These are phyloP conservation scores for Thereva nobilitata DNA, from an alignment of 2,888 invertebrate species.

Conservation along the genomic window DNA sequence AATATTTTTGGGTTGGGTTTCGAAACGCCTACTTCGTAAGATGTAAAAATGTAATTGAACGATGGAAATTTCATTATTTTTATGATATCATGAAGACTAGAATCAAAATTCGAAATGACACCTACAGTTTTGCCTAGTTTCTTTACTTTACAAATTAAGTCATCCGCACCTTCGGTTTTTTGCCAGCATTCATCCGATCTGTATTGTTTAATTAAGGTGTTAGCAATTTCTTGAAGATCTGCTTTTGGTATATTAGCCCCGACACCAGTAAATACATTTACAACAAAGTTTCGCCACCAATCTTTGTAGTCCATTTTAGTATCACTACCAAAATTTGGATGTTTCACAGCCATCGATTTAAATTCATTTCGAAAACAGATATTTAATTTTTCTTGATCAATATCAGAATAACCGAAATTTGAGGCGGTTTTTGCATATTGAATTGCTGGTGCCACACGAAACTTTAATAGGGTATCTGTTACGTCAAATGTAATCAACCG, in stretches of 20 bases:
- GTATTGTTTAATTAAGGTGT: conserved; percentile 68
- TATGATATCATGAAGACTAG: conserved; percentile 72
- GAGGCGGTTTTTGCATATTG: conserved; percentile 73
- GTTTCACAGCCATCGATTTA: conserved; percentile 63
- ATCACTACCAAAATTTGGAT: conserved; percentile 79
- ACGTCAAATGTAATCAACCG: conserved; percentile 82
- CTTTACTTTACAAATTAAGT: conserved; percentile 62
- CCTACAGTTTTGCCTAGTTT: conserved; percentile 62
- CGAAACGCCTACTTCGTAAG: conserved; percentile 69
- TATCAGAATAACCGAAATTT: conserved; percentile 62
- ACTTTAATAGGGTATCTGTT: conserved; percentile 82
- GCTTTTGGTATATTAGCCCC: conserved; percentile 44
- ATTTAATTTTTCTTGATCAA: conserved; percentile 51
- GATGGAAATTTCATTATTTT: conserved; percentile 64
- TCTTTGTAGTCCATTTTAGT: conserved; percentile 70
- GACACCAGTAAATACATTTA: conserved; percentile 48
- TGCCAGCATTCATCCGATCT: conserved; percentile 74
- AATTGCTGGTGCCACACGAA: conserved; percentile 66
- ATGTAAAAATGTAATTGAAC: conserved; percentile 81
- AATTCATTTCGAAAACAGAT: conserved; percentile 68
- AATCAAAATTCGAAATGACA: conserved; percentile 89
- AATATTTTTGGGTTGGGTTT: conserved; percentile 54
- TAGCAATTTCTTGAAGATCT: conserved; percentile 59
- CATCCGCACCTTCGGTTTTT: conserved; percentile 64
- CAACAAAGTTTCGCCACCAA: conserved; percentile 74